A percentile compares a stretch with the other conserved stretches of the same genome.
Evolutionary conservation across 2,888 invertebrate species (phyloP).

Genomic region (Orthosia gothica): DNA sequence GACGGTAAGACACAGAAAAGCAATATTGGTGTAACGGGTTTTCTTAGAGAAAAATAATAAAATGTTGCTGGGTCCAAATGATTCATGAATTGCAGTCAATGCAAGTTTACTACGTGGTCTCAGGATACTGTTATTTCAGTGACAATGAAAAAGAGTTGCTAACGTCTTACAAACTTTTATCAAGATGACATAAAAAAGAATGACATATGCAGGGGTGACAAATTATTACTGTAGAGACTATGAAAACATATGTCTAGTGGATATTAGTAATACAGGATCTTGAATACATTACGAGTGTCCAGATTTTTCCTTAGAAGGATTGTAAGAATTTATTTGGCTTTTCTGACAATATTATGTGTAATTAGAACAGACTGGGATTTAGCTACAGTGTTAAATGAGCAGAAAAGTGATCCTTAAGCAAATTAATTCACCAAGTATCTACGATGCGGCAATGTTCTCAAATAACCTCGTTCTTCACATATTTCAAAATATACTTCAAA

Average conservation of each 20-base stretch:
- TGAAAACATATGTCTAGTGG: neutral
- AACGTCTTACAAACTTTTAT: no score
- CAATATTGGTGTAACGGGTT: conserved; percentile 50
- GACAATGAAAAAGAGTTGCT: neutral
- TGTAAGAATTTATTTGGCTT: neutral
- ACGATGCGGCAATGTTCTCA: no score
- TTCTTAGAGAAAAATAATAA: conserved; percentile 14
- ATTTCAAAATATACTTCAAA: conserved; percentile 15
- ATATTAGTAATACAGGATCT: neutral
- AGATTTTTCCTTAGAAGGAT: neutral
- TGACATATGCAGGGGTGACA: neutral
- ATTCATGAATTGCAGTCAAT: conserved; percentile 1
- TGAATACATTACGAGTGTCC: neutral
- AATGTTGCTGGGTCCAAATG: conserved; percentile 3
- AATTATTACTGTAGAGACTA: no score
- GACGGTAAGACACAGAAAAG: conserved; percentile 58
- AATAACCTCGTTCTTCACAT: conserved; percentile 14
- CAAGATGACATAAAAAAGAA: neutral
- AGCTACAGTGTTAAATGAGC: neutral
- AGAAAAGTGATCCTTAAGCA: neutral
- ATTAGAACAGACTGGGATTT: neutral
- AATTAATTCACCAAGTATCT: neutral
- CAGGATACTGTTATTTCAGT: neutral
- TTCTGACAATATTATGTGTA: neutral
- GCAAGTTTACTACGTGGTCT: neutral